These are phyloP conservation scores for Eugnorisma glareosa DNA, from an alignment of 2,888 invertebrate species.

Conservation along the genomic window DNA sequence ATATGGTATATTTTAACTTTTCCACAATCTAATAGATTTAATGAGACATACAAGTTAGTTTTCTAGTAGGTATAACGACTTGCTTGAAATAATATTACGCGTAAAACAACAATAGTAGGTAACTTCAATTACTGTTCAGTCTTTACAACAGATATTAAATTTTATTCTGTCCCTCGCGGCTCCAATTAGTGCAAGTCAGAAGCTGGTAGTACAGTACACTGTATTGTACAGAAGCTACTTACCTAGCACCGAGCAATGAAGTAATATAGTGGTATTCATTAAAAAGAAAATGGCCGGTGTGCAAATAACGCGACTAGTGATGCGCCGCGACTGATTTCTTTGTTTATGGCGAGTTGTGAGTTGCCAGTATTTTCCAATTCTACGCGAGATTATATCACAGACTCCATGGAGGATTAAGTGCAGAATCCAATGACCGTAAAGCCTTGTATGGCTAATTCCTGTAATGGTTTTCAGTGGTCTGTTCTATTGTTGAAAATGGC, in stretches of 20 bases:
- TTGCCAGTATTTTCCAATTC: constrained; percentile 52
- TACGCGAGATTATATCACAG: constrained; percentile 5
- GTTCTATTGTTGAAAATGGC: constrained; percentile 25
- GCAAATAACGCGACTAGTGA: constrained; percentile 50
- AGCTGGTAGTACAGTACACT: constrained; percentile 25
- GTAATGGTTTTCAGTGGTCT: constrained; percentile 10
- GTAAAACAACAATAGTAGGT: constrained; percentile 23
- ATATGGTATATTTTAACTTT: background rate
- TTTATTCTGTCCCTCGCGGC: constrained; percentile 19
- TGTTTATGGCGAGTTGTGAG: constrained; percentile 71
- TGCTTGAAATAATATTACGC: background rate
- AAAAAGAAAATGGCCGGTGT: constrained; percentile 32
- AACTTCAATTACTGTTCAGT: constrained; percentile 8
- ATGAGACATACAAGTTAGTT: background rate
- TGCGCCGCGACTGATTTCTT: constrained; percentile 74
- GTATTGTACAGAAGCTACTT: too few species aligned
- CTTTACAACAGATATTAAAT: constrained; percentile 26
- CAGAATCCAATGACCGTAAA: constrained; percentile 26
- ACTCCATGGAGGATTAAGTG: constrained; percentile 10
- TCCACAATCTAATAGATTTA: background rate
- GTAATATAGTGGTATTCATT: constrained; percentile 32
- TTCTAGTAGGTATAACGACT: background rate
- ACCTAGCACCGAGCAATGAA: constrained; percentile 31
- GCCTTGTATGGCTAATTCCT: background rate
- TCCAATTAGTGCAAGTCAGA: constrained; percentile 39